Conservation (phyloP, 2,797 vertebrate genomes). For the Mionectes olivaceus region DNA sequence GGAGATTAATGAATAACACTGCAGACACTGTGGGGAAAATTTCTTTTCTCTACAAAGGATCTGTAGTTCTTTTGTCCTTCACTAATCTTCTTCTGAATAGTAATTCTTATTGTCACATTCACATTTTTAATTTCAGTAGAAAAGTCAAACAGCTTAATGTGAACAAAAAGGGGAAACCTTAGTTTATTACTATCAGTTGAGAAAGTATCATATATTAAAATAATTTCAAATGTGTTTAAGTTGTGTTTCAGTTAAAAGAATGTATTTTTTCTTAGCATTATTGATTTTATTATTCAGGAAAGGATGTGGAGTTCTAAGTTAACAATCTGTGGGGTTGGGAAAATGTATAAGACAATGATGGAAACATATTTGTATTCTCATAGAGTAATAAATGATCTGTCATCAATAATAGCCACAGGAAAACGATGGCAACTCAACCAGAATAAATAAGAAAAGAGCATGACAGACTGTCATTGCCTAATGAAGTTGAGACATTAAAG, state of each 20-base stretch:
- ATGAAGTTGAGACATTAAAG: slow-evolving; percentile 58
- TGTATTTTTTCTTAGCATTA: neutral
- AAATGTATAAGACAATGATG: neutral
- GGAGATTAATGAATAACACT: neutral
- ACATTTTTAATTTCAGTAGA: neutral
- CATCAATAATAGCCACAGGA: slow-evolving; percentile 48
- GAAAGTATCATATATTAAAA: neutral
- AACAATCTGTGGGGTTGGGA: neutral
- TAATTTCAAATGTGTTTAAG: neutral
- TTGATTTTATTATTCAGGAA: neutral
- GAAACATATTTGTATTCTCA: slow-evolving; percentile 56
- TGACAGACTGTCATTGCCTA: slow-evolving; percentile 38
- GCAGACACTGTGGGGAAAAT: neutral
- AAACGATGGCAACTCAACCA: slow-evolving; percentile 48
- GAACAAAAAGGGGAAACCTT: neutral
- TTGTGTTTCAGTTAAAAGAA: neutral
- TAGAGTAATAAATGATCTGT: slow-evolving; percentile 60
- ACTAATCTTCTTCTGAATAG: neutral
- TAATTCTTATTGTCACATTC: neutral
- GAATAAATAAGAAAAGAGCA: slow-evolving; percentile 44
- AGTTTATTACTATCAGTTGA: neutral
- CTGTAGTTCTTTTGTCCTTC: neutral
- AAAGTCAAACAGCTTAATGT: neutral
- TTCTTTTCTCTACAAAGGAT: neutral
- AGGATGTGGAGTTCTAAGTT: neutral